phyloP scores from a whole-genome alignment of 2,113 vertebrate genomes.

The Alexandromys fortis region DNA sequence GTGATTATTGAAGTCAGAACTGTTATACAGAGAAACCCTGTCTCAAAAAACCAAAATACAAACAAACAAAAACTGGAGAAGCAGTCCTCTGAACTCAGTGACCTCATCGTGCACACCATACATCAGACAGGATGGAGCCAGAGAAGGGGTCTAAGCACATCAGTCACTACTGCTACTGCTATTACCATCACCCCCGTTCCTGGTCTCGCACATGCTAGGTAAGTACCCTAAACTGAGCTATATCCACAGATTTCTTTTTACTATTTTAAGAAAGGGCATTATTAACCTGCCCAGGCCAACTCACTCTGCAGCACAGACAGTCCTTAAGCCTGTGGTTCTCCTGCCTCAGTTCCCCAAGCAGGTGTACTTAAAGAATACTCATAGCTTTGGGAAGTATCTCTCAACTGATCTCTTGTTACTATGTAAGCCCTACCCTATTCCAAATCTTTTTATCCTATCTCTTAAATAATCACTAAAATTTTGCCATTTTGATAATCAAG shows the following conservation, averaged over 20 bases:
- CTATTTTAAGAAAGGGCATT: neutral
- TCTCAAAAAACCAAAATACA: too few relatives aligned
- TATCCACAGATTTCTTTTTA: neutral
- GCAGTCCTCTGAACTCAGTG: neutral
- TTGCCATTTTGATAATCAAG: neutral
- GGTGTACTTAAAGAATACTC: neutral
- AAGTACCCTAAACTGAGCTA: neutral
- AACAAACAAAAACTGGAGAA: neutral
- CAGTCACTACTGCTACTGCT: neutral
- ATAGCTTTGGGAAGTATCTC: neutral
- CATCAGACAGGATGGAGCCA: too few relatives aligned
- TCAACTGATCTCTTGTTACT: neutral
- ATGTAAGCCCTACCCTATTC: neutral
- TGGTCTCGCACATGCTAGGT: neutral
- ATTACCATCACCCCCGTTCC: neutral
- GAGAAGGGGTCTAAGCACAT: neutral
- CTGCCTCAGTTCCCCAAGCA: neutral
- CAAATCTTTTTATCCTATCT: neutral
- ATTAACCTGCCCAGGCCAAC: neutral
- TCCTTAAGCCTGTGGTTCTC: neutral
- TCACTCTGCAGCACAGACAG: neutral
- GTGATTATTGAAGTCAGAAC: neutral
- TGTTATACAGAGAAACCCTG: too few relatives aligned
- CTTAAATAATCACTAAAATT: neutral
- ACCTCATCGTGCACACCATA: neutral